Percentiles rank a stretch among this genome's conserved stretches.
phyloP scores from a whole-genome alignment of 2,113 vertebrate genomes.

The Ochotona curzoniae region DNA sequence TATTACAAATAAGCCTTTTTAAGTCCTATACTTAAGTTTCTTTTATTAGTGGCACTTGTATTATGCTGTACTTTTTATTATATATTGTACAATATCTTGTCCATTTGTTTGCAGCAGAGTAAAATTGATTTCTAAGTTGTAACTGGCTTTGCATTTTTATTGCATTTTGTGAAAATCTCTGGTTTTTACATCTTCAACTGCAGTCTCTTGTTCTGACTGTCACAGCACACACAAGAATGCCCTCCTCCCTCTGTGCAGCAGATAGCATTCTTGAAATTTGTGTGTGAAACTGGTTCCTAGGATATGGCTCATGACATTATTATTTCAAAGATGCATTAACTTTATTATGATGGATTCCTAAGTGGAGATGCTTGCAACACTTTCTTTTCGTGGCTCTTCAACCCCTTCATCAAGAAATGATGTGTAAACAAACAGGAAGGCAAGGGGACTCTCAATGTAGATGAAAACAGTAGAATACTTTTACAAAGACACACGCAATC shows the following conservation, averaged over 20 bases:
- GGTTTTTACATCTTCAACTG: background rate
- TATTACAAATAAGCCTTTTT: slow-evolving; percentile 92
- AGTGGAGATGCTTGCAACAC: slow-evolving; percentile 21
- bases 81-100: slow-evolving; percentile 93
- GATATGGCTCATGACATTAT: slow-evolving; percentile 49
- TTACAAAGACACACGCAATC: background rate
- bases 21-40: slow-evolving; percentile 87
- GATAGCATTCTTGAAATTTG: slow-evolving; percentile 2
- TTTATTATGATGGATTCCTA: slow-evolving; percentile 32
- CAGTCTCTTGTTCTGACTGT: background rate
- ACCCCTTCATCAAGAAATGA: slow-evolving; percentile 44
- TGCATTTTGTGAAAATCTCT: slow-evolving; percentile 54
- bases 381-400: slow-evolving; percentile 47
- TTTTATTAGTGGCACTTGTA: slow-evolving; percentile 94
- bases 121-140: slow-evolving; percentile 89
- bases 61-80: slow-evolving; percentile 89
- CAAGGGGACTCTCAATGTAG: slow-evolving; percentile 1
- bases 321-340: slow-evolving; percentile 49
- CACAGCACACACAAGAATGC: background rate
- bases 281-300: slow-evolving; percentile 47
- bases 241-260: background rate
- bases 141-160: slow-evolving; percentile 71
- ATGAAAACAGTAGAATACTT: slow-evolving; percentile 46
- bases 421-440: slow-evolving; percentile 18
- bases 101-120: slow-evolving; percentile 90